These are phyloP conservation scores for Mellilla xanthometata DNA, from an alignment of 2,888 invertebrate genomes.

Conservation along the genomic window DNA sequence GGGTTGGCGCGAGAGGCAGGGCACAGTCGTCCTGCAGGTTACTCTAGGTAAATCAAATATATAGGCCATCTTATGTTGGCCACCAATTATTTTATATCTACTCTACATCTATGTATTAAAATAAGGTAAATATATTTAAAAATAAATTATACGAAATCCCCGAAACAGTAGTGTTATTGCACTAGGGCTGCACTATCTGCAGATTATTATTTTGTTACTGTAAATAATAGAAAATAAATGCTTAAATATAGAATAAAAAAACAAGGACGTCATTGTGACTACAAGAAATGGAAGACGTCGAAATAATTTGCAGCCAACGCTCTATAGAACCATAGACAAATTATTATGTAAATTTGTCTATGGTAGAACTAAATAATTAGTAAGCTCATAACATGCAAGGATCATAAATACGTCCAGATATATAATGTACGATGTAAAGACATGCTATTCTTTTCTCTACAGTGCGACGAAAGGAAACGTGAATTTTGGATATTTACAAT, in stretches of 20 bases:
- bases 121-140: conserved; percentile 51
- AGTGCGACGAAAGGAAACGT: conserved; percentile 21
- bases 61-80: conserved; percentile 77
- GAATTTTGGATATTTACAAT: conserved; percentile 21
- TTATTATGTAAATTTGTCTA: too few species aligned
- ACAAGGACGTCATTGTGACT: conserved; percentile 36
- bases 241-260: conserved; percentile 31
- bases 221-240: conserved; percentile 26
- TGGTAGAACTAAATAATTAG: conserved; percentile 57
- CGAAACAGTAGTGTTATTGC: conserved; percentile 71
- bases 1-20: conserved; percentile 80
- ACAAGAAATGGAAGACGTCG: conserved; percentile 74
- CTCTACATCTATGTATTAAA: conserved; percentile 34
- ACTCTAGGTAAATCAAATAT: conserved; percentile 51
- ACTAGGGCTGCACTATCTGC: conserved; percentile 69
- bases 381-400: conserved; percentile 57
- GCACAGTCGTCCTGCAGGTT: conserved; percentile 41
- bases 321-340: too few species aligned
- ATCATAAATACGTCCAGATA: conserved; percentile 27
- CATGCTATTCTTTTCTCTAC: conserved; percentile 31
- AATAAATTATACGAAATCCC: conserved; percentile 62
- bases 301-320: conserved; percentile 82
- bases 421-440: conserved; percentile 15
- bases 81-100: conserved; percentile 74
- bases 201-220: conserved; percentile 37